A percentile compares a stretch with the other conserved stretches of the same genome.
Evolutionary conservation across 1,140 invertebrate species (phyloP).

Genomic region (Drosophila nigromelanica): DNA sequence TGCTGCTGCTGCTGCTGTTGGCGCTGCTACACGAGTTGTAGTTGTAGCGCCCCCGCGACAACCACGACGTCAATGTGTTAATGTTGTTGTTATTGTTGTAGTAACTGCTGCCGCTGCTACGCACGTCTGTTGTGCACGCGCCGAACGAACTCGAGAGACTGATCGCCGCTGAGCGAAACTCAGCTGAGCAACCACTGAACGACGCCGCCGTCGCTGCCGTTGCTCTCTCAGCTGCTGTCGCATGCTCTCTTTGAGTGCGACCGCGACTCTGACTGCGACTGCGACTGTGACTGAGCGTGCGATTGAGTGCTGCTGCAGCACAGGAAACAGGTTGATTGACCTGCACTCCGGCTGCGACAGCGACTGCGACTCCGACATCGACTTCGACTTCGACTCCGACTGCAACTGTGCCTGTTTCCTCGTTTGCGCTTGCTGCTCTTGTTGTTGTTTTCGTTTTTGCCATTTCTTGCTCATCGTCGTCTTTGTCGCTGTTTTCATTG

Average conservation of each 20-base stretch:
- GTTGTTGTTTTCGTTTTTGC: slow-evolving; percentile 32
- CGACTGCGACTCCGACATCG: slow-evolving; percentile 10
- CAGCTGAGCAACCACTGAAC: slow-evolving; percentile 9
- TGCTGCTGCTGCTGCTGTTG: slow-evolving; percentile 19
- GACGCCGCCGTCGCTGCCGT: slow-evolving; percentile 12
- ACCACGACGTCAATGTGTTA: slow-evolving; percentile 30
- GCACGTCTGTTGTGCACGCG: slow-evolving; percentile 48
- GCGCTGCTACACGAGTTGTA: slow-evolving; percentile 9
- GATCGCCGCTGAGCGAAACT: slow-evolving; percentile 58
- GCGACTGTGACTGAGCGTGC: slow-evolving; percentile 21
- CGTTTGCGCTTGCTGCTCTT: slow-evolving; percentile 22
- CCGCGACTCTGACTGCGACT: slow-evolving; percentile 15
- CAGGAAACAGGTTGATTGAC: slow-evolving; percentile 83
- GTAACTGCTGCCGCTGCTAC: slow-evolving; percentile 6
- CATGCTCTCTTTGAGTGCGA: slow-evolving; percentile 21
- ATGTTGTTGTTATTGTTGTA: slow-evolving; percentile 2
- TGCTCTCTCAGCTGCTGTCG: slow-evolving; percentile 16
- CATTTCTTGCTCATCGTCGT: slow-evolving; percentile 57
- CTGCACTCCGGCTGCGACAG: slow-evolving; percentile 57
- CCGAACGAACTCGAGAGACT: slow-evolving; percentile 71
- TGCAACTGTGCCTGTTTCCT: slow-evolving; percentile 52
- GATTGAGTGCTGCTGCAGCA: slow-evolving; percentile 30
- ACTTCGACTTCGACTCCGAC: slow-evolving; percentile 8
- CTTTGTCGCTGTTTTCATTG: slow-evolving; percentile 43
- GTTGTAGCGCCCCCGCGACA: slow-evolving; percentile 38